Base-by-base conservation (phyloP, 2,113 vertebrate genomes). In the Thomomys bottae region DNA sequence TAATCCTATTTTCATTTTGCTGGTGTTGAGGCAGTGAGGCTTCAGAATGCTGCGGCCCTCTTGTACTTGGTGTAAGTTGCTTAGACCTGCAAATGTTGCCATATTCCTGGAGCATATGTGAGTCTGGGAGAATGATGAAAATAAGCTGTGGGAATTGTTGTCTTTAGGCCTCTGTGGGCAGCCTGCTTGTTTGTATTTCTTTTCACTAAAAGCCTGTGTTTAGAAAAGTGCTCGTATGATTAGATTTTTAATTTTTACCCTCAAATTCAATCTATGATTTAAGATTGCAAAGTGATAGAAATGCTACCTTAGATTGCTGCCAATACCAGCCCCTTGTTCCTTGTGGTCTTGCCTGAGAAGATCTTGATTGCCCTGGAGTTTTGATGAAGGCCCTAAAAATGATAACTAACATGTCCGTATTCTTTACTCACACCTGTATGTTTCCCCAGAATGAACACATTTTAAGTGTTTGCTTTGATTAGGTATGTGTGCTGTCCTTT, bases 401-500 rank as follows among this genome's bases (percentile, higher is more conserved):
- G 24, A 70, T 63, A 38, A 70, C 12, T 20, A 59, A 11, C 21
- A 11, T 57, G 23, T 67, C 63, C 40, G 3, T 36, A 10, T 42
- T 79, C 24, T 40, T 92, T 34, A 36, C 49, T 87, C 32, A 36
- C 21, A 12, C 63, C 23, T 87, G 28, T 84, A 2, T 73, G 11
- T 42, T 42, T 57, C n/a, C n/a, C 28, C 85, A 45, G 63, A 66
- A 14, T 8, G 32, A 79, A 54, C 38, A 30, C 66, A 49, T 85
- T 87, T 28, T 80, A 75, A 79, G 15, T 87, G 26, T 93, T 82
- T 94, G 30, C 83, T 94, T 87, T 87, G 45, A 2, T 6, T 97
- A 99, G 98, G 96, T 14, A 67, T 96, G 78, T 90, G 87, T 70
- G 70, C 6, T 0, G 97, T 91, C 49, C 94, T 95, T 36, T 95